Evolutionary conservation across 2,113 vertebrate species (phyloP).

Genomic region (Takifugu flavidus): DNA sequence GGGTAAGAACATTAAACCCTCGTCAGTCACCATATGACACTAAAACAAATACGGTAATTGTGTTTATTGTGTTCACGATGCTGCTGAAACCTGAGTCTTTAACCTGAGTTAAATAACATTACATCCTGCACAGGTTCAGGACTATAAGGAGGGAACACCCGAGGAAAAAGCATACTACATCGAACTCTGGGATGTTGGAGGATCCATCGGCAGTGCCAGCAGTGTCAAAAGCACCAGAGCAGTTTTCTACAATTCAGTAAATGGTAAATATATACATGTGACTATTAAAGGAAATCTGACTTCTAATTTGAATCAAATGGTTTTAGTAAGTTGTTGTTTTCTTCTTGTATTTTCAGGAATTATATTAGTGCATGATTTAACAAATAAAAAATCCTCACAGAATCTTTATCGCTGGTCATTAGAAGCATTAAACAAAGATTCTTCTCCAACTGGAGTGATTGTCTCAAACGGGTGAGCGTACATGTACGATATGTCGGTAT

Average conservation of each 20-base stretch:
- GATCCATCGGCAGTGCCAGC: constrained; percentile 90
- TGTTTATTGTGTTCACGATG: too few species aligned
- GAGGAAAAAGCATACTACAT: constrained; percentile 96
- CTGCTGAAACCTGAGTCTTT: neutral
- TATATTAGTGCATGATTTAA: constrained; percentile 96
- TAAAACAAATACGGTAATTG: too few species aligned
- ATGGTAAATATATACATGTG: constrained; percentile 74
- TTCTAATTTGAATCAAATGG: neutral
- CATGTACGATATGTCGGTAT: too few species aligned
- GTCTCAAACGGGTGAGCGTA: constrained; percentile 88
- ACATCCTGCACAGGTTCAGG: constrained; percentile 81
- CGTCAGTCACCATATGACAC: too few species aligned
- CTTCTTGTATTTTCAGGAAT: constrained; percentile 76
- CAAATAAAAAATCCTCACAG: constrained; percentile 98
- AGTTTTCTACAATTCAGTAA: constrained; percentile 96
- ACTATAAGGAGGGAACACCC: constrained; percentile 96
- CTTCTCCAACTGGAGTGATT: constrained; percentile 87
- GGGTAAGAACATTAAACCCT: constrained; percentile 74
- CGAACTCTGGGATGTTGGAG: constrained; percentile 97
- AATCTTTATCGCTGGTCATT: constrained; percentile 95
- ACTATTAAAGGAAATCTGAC: neutral
- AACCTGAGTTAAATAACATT: too few species aligned
- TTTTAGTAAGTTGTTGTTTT: neutral
- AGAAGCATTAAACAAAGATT: constrained; percentile 91
- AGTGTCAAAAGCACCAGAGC: constrained; percentile 95